Conservation (phyloP, 37 sponge, comb jelly and placozoan species). For the Haliclona indistincta region DNA sequence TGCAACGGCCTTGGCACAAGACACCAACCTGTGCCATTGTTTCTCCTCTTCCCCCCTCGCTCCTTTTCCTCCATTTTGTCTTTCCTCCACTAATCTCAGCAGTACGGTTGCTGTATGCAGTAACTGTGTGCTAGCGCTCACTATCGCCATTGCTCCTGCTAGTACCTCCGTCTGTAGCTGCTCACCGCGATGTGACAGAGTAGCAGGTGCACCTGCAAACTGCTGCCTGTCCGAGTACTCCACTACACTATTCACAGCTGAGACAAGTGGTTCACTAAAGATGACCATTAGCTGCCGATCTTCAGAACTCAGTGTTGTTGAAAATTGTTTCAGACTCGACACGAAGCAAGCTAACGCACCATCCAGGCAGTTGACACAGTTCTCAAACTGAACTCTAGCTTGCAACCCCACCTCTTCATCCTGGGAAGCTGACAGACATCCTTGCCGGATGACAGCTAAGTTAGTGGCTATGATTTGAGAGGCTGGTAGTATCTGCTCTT, state of each 20-base stretch:
- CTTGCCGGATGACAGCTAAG: constrained; percentile 50
- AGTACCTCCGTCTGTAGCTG: constrained; percentile 67
- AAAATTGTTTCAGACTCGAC: constrained; percentile 52
- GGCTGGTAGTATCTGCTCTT: constrained; percentile 45
- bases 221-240: constrained; percentile 49
- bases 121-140: constrained; percentile 64
- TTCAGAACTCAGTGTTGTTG: constrained; percentile 19
- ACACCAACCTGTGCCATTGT: constrained; percentile 64
- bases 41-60: constrained; percentile 8
- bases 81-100: neutral
- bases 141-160: constrained; percentile 79
- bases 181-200: constrained; percentile 36
- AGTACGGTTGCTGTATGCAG: constrained; percentile 25
- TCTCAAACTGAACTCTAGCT: constrained; percentile 51
- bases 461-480: constrained; percentile 69
- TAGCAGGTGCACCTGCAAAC: constrained; percentile 60
- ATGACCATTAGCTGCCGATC: constrained; percentile 57
- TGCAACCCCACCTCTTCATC: neutral
- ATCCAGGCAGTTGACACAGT: constrained; percentile 53
- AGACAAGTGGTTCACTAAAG: constrained; percentile 61
- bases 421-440: constrained; percentile 54
- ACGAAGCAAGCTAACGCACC: constrained; percentile 63
- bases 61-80: too few species aligned
- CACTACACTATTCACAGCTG: constrained; percentile 53
- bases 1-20: constrained; percentile 65